Conservation (phyloP, 2,113 vertebrate species). For the Embiotoca jacksoni region DNA sequence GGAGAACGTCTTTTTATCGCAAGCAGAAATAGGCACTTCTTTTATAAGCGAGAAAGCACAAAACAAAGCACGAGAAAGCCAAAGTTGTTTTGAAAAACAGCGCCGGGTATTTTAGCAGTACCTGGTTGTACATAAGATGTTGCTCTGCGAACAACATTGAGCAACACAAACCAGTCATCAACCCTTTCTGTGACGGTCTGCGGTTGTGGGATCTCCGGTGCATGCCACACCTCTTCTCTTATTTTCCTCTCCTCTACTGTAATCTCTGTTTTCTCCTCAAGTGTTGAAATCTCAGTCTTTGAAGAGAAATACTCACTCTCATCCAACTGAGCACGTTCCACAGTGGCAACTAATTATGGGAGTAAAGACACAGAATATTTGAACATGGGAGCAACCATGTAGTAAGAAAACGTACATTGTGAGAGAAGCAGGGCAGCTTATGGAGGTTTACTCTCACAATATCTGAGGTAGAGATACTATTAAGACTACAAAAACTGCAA, state of each 20-base stretch:
- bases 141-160: conserved; percentile 56
- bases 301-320: conserved; percentile 30
- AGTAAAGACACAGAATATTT: conserved; percentile 31
- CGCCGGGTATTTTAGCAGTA: background rate
- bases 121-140: conserved; percentile 21
- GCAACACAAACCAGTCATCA: conserved; percentile 76
- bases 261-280: conserved; percentile 27
- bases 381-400: background rate
- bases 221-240: background rate
- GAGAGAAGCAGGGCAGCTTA: background rate
- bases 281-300: background rate
- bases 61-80: background rate
- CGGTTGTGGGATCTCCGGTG: background rate
- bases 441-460: background rate
- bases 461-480: background rate
- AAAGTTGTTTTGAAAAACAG: background rate
- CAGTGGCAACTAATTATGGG: conserved; percentile 27
- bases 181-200: conserved; percentile 23
- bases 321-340: conserved; percentile 20
- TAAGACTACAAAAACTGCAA: background rate
- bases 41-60: background rate
- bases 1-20: conserved; percentile 19
- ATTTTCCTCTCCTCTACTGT: conserved; percentile 28
- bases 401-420: background rate
- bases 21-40: background rate